Conservation (phyloP, 2,888 invertebrate genomes). For the Choreutis nemorana region DNA sequence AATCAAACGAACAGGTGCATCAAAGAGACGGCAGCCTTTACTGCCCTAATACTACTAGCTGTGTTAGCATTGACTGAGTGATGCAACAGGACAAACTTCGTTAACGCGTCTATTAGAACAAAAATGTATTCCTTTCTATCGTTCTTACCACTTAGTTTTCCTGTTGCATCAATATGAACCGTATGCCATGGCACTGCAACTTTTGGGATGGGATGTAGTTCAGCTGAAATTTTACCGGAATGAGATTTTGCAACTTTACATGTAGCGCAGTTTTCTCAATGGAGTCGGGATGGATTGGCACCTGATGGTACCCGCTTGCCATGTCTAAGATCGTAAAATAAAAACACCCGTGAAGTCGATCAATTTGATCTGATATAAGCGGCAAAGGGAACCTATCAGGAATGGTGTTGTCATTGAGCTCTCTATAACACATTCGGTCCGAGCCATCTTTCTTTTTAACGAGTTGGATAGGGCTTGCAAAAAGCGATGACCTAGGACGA, state of each 20-base stretch:
- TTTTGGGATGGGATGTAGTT: constrained; percentile 21
- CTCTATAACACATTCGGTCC: constrained; percentile 12
- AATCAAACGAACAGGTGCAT: constrained; percentile 10
- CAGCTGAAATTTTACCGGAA: constrained; percentile 17
- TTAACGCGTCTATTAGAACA: constrained; percentile 18
- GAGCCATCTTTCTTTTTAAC: constrained; percentile 12
- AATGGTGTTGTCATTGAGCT: constrained; percentile 9
- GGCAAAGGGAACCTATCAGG: constrained; percentile 9
- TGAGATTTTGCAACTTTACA: constrained; percentile 18
- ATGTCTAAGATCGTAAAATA: constrained; percentile 7
- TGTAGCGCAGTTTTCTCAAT: constrained; percentile 18
- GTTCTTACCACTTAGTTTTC: constrained; percentile 18
- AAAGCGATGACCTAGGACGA: too few relatives aligned
- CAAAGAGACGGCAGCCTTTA: constrained; percentile 5
- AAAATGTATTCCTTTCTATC: constrained; percentile 17
- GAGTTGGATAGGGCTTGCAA: constrained; percentile 8
- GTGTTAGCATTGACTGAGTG: constrained; percentile 14
- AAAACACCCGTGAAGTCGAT: constrained; percentile 4
- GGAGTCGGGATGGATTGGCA: constrained; percentile 6
- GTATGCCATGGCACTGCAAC: constrained; percentile 17
- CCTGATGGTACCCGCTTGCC: constrained; percentile 7
- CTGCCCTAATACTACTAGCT: constrained; percentile 8
- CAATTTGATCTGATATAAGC: constrained; percentile 7
- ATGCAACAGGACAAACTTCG: constrained; percentile 13
- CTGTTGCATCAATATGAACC: constrained; percentile 18